Percentiles rank a stretch among this genome's conserved stretches.
Conservation (phyloP, 2,888 invertebrate genomes). For the Zygaena filipendulae region DNA sequence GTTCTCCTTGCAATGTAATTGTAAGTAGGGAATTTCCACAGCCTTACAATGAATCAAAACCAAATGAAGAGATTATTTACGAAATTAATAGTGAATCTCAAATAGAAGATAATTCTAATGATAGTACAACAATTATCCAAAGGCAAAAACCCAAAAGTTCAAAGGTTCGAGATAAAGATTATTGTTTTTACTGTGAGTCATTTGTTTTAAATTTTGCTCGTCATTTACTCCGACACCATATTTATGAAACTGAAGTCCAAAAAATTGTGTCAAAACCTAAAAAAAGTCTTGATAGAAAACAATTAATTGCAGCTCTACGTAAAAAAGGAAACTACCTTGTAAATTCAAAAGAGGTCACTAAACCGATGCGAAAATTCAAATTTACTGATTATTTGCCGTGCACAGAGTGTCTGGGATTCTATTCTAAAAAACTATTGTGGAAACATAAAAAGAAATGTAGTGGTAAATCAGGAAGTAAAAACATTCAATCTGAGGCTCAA, state of each 20-base stretch:
- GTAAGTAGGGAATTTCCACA: slow-evolving; percentile 9
- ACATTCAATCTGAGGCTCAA: slow-evolving; percentile 22
- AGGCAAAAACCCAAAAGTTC: slow-evolving; percentile 8
- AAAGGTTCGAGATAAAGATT: slow-evolving; percentile 13
- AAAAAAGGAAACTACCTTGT: slow-evolving; percentile 22
- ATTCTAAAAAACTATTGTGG: slow-evolving; percentile 18
- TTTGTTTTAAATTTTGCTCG: slow-evolving; percentile 19
- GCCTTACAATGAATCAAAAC: slow-evolving; percentile 11
- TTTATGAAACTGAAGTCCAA: slow-evolving; percentile 17
- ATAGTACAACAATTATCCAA: slow-evolving; percentile 14
- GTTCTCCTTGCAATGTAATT: slow-evolving; percentile 14
- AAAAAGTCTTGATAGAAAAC: slow-evolving; percentile 14
- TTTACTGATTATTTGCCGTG: slow-evolving; percentile 19
- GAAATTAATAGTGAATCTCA: slow-evolving; percentile 14
- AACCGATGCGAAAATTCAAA: slow-evolving; percentile 19
- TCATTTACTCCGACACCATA: slow-evolving; percentile 18
- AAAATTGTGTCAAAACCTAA: slow-evolving; percentile 14
- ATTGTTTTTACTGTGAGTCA: slow-evolving; percentile 17
- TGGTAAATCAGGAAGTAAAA: slow-evolving; percentile 13
- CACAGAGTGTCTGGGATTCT: slow-evolving; percentile 18
- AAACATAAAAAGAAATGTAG: slow-evolving; percentile 18
- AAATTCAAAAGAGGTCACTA: slow-evolving; percentile 17
- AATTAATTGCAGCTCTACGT: slow-evolving; percentile 15
- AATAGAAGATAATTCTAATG: slow-evolving; percentile 9
- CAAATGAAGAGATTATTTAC: slow-evolving; percentile 13